A percentile compares a stretch with the other conserved stretches of the same genome.
These are phyloP conservation scores for Aphidius colemani DNA, from an alignment of 2,888 invertebrate genomes.

Conservation along the genomic window DNA sequence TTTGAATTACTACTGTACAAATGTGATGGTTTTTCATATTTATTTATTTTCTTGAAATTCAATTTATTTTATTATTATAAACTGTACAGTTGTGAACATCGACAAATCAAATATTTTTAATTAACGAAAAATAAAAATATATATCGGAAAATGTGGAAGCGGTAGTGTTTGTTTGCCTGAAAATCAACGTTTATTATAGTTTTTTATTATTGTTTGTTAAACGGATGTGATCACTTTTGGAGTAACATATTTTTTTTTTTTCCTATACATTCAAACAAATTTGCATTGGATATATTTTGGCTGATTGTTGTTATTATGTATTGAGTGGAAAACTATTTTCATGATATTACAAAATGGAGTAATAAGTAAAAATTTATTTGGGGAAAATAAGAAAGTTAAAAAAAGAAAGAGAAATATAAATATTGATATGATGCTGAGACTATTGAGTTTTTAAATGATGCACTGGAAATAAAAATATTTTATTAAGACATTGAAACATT, in stretches of 20 bases:
- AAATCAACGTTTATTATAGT: neutral
- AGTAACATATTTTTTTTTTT: neutral
- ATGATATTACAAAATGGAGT: too few species aligned
- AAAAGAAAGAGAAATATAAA: too few species aligned
- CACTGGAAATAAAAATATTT: too few species aligned
- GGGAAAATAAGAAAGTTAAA: too few species aligned
- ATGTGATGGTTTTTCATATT: neutral
- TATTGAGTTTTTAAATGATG: too few species aligned
- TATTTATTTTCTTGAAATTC: neutral
- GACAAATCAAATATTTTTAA: neutral
- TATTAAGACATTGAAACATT: too few species aligned
- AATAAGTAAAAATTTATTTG: too few species aligned
- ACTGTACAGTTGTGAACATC: neutral
- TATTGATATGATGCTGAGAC: too few species aligned
- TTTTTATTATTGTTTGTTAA: slow-evolving; percentile 6
- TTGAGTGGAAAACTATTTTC: too few species aligned
- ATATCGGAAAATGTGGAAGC: slow-evolving; percentile 3
- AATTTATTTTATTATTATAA: neutral
- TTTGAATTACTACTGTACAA: neutral
- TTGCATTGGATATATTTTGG: too few species aligned
- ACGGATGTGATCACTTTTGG: slow-evolving; percentile 29
- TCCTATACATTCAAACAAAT: too few species aligned
- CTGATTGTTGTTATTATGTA: too few species aligned
- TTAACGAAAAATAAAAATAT: neutral
- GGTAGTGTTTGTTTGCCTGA: slow-evolving; percentile 11